Evolutionary conservation across 2,797 vertebrate species (phyloP), one percentile per base, ranked within the genome.

Genomic region (Pogonophryne albipinna): DNA sequence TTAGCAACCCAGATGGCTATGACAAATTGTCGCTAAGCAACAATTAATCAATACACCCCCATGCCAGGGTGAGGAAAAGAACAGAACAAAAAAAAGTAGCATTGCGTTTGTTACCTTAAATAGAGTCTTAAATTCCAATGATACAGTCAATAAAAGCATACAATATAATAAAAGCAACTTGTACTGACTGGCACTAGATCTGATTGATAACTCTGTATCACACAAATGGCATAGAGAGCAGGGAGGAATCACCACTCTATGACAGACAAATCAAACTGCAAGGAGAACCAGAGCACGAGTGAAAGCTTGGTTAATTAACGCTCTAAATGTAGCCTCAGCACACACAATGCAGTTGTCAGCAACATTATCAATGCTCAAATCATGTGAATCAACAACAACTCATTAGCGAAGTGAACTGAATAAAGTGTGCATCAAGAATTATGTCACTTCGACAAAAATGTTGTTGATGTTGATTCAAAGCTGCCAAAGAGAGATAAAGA

Each of bases 241-340:
- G 49, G 47, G 53, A 76, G 65, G 75, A 6, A n/a, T 79, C 47
- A 49, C 51, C 5, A 6, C 71, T 44, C 23, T 61, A 45, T 83
- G 73, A 79, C 52, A 76, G 82, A 82, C 79, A 82, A 82, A 90
- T 87, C 57, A 79, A 76, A 87, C 76, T 57, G 84, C 52, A 84
- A 65, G 71, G 90, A 66, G 58, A 79, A 78, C 58, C 60, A 58
- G 49, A 74, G 67, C 71, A 51, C 71, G 66, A 90, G 80, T 79
- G 68, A 85, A 74, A 83, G 52, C 74, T 76, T 6, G 13, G 66
- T 83, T 91, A 87, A 91, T 93, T 89, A 92, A 79, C 81, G 80
- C 85, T 85, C 84, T 87, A 85, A 84, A 90, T 88, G 83, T 92
- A 90, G 87, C 78, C 59, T 67, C 80, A 1, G 74, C 82, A 86